phyloP scores from a whole-genome alignment of 37 sponge, comb jelly and placozoan genomes.

The Axinella damicornis region DNA sequence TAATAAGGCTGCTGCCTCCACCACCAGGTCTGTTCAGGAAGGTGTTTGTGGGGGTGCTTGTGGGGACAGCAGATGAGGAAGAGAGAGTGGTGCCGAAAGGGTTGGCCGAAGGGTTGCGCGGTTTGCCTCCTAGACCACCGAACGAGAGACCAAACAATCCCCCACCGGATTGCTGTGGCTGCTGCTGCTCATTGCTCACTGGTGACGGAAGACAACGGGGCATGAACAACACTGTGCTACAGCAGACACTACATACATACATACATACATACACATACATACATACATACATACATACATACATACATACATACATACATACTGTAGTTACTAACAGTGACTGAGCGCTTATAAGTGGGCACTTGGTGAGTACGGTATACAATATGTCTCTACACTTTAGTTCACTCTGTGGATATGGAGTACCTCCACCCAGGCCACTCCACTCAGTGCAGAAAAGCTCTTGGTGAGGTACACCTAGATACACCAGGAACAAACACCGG shows the following conservation, averaged over 20 bases:
- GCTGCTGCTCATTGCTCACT: background rate
- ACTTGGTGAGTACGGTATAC: too few relatives aligned
- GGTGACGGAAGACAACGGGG: background rate
- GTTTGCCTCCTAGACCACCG: conserved; percentile 16
- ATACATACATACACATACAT: conserved; percentile 26
- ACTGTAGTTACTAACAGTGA: background rate
- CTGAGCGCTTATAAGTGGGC: too few relatives aligned
- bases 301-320: conserved; percentile 36
- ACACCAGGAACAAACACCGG: too few relatives aligned
- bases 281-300: conserved; percentile 27
- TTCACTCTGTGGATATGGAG: too few relatives aligned
- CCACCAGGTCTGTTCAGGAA: background rate
- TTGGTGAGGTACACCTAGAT: too few relatives aligned
- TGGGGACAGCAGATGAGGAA: background rate
- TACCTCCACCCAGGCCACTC: too few relatives aligned
- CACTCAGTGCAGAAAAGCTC: too few relatives aligned
- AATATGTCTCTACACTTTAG: too few relatives aligned
- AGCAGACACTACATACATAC: background rate
- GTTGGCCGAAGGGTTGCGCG: conserved; percentile 12
- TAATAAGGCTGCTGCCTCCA: too few relatives aligned
- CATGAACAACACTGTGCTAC: background rate
- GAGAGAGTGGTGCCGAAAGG: conserved; percentile 14
- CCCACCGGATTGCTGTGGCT: background rate
- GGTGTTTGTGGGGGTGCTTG: background rate
- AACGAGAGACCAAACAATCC: background rate